These are phyloP conservation scores for Eleginops maclovinus DNA, from an alignment of 2,113 vertebrate genomes.

Conservation along the genomic window DNA sequence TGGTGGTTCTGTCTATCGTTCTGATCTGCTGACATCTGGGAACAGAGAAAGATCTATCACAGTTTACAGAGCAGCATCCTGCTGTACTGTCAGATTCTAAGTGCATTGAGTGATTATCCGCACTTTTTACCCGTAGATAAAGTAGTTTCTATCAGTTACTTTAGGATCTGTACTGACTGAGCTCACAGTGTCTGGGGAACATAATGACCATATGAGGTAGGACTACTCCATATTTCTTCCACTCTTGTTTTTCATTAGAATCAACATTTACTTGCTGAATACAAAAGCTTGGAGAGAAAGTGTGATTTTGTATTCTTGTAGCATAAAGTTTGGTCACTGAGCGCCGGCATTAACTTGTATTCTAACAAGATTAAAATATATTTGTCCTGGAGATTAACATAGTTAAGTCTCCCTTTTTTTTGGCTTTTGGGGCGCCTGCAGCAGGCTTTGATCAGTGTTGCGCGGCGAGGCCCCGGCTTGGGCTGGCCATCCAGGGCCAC, in stretches of 20 bases:
- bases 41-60: background rate
- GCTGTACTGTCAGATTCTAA: background rate
- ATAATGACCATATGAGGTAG: background rate
- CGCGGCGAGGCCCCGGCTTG: slow-evolving; percentile 90
- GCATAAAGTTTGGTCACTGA: slow-evolving; percentile 93
- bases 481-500: slow-evolving; percentile 90
- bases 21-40: background rate
- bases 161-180: background rate
- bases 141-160: background rate
- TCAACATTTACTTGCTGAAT: background rate
- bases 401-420: slow-evolving; percentile 91
- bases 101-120: background rate
- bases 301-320: slow-evolving; percentile 79
- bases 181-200: background rate
- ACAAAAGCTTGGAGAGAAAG: slow-evolving; percentile 21
- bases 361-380: slow-evolving; percentile 99
- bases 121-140: background rate
- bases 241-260: slow-evolving; percentile 10
- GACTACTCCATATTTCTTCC: background rate
- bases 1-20: background rate
- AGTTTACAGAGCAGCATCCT: background rate
- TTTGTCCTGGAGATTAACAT: slow-evolving; percentile 99
- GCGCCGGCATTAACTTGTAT: slow-evolving; percentile 99
- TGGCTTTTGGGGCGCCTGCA: slow-evolving; percentile 88
- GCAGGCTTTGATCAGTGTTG: slow-evolving; percentile 98